Evolutionary conservation across 2,888 invertebrate genomes (phyloP).

Genomic region (Acanthopleura granulata): DNA sequence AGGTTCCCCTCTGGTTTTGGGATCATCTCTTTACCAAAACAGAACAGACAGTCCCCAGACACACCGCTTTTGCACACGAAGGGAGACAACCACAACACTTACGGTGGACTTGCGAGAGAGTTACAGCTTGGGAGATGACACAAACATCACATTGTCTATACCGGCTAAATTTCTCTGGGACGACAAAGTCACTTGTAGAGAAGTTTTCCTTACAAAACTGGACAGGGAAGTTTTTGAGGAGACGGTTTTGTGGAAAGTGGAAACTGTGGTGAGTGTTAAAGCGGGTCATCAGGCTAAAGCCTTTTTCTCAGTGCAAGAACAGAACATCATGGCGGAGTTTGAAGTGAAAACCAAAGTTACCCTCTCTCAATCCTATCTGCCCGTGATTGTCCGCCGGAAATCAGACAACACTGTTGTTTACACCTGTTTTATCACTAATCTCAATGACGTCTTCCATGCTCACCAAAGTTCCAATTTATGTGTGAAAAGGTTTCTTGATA

Average conservation of each 20-base stretch:
- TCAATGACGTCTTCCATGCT: not conserved
- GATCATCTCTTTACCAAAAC: not conserved
- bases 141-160: not conserved
- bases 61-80: not conserved
- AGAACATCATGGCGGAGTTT: not conserved
- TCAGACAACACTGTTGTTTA: not conserved
- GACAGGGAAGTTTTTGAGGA: not conserved
- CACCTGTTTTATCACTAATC: conserved; percentile 7
- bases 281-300: conserved; percentile 10
- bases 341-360: not conserved
- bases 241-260: not conserved
- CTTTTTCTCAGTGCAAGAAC: not conserved
- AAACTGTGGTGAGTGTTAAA: not conserved
- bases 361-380: not conserved
- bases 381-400: not conserved
- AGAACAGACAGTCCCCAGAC: not conserved
- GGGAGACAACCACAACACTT: not conserved
- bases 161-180: not conserved
- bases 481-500: not conserved
- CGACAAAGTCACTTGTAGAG: not conserved
- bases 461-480: not conserved
- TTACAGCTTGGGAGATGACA: not conserved
- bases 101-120: not conserved
- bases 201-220: not conserved
- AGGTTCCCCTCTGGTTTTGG: not conserved